Evolutionary conservation across 1,140 invertebrate genomes (phyloP).

Genomic region (Drosophila yakuba): DNA sequence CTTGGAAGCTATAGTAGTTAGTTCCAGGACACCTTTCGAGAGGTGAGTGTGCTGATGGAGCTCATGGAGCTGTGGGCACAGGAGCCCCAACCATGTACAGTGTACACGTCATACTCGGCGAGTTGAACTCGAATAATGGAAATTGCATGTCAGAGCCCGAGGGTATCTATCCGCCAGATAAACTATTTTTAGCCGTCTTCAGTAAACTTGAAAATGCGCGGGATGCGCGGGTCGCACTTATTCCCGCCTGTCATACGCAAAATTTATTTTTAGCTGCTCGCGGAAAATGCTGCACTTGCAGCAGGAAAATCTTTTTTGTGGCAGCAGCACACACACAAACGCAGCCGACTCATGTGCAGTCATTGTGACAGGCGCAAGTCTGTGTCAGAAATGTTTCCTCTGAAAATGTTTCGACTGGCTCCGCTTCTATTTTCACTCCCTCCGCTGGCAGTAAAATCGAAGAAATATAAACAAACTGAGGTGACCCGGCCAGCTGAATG

Average conservation of each 20-base stretch:
- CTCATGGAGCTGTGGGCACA: not conserved
- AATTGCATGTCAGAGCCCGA: not conserved
- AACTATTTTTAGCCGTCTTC: slow-evolving; percentile 33
- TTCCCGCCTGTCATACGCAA: slow-evolving; percentile 44
- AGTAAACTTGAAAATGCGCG: slow-evolving; percentile 37
- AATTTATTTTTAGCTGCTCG: slow-evolving; percentile 71
- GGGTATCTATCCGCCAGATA: not conserved
- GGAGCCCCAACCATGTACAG: not conserved
- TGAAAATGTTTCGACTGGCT: slow-evolving; percentile 12
- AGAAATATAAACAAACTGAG: slow-evolving; percentile 76
- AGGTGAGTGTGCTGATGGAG: not conserved
- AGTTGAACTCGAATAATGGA: slow-evolving; percentile 1
- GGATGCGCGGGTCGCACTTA: slow-evolving; percentile 1
- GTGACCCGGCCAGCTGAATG: slow-evolving; percentile 25
- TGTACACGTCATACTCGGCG: not conserved
- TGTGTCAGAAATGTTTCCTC: slow-evolving; percentile 67
- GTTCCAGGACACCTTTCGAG: too few species aligned
- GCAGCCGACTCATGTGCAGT: slow-evolving; percentile 14
- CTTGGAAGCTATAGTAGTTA: not conserved
- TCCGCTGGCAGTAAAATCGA: slow-evolving; percentile 77
- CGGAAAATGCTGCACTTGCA: slow-evolving; percentile 46
- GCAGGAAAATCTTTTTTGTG: slow-evolving; percentile 9
- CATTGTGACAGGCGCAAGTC: slow-evolving; percentile 68
- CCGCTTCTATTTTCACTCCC: slow-evolving; percentile 35
- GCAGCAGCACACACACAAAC: slow-evolving; percentile 10